Evolutionary conservation across 2,888 invertebrate species (phyloP).

Genomic region (Lithophane semibrunnea): DNA sequence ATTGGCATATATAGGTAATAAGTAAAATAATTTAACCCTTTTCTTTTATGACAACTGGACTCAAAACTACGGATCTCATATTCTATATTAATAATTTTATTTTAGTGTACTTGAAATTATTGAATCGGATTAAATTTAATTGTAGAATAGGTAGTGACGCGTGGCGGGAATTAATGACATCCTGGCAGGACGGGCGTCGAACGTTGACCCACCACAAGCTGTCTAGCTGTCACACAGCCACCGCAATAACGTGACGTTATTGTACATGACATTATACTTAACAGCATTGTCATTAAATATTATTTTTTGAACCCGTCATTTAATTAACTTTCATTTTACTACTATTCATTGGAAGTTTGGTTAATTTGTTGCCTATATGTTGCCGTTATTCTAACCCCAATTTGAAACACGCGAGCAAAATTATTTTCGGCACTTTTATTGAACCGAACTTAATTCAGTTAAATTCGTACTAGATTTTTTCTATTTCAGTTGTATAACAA

Average conservation of each 20-base stretch:
- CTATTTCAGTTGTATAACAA: conserved; percentile 25
- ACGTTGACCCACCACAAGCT: conserved; percentile 78
- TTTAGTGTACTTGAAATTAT: conserved; percentile 38
- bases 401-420: conserved; percentile 50
- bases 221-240: conserved; percentile 54
- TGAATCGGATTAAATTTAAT: conserved; percentile 59
- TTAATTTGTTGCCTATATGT: conserved; percentile 39
- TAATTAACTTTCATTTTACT: neutral
- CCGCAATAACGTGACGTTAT: conserved; percentile 61
- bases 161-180: conserved; percentile 87
- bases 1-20: neutral
- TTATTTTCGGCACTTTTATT: conserved; percentile 54
- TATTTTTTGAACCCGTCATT: conserved; percentile 1
- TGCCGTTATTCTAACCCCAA: conserved; percentile 52
- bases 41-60: neutral
- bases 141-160: conserved; percentile 75
- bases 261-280: conserved; percentile 9
- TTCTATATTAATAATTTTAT: conserved; percentile 14
- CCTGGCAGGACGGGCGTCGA: conserved; percentile 85
- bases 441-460: conserved; percentile 54
- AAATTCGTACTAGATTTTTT: conserved; percentile 42
- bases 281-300: neutral
- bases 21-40: neutral
- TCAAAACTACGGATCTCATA: neutral
- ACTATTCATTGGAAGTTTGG: conserved; percentile 32